These are phyloP conservation scores for Parazoanthus darwini DNA, from an alignment of 92 coral and sea anemone species.

Conservation along the genomic window DNA sequence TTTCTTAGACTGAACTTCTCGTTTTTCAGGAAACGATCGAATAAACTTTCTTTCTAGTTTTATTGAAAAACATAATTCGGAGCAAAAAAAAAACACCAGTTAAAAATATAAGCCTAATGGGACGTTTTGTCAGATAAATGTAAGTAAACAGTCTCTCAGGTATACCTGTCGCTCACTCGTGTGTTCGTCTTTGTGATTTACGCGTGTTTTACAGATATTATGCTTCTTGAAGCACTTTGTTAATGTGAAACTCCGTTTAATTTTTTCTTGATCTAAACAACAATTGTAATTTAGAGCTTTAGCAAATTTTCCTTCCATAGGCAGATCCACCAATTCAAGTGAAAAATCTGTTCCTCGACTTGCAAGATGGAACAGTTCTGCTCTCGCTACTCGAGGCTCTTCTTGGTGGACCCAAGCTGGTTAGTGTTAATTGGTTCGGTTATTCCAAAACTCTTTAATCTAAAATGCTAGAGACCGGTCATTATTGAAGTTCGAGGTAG, in stretches of 20 bases:
- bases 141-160: no score
- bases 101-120: no score
- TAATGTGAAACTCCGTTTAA: no score
- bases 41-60: no score
- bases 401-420: slow-evolving; percentile 60
- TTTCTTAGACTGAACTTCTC: no score
- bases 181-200: neutral
- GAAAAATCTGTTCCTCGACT: slow-evolving; percentile 70
- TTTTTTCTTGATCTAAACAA: no score
- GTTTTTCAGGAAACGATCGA: no score
- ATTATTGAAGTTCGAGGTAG: no score
- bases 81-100: no score
- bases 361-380: slow-evolving; percentile 88
- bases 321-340: slow-evolving; percentile 71
- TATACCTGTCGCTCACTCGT: neutral
- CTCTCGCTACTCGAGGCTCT: slow-evolving; percentile 82
- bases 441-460: neutral
- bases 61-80: no score
- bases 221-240: no score
- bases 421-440: slow-evolving; percentile 25
- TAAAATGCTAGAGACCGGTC: no score
- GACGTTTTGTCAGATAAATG: neutral
- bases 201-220: neutral
- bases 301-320: slow-evolving; percentile 32
- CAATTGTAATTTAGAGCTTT: neutral